Evolutionary conservation across 2,113 vertebrate species (phyloP).

Genomic region (Myotis davidii): DNA sequence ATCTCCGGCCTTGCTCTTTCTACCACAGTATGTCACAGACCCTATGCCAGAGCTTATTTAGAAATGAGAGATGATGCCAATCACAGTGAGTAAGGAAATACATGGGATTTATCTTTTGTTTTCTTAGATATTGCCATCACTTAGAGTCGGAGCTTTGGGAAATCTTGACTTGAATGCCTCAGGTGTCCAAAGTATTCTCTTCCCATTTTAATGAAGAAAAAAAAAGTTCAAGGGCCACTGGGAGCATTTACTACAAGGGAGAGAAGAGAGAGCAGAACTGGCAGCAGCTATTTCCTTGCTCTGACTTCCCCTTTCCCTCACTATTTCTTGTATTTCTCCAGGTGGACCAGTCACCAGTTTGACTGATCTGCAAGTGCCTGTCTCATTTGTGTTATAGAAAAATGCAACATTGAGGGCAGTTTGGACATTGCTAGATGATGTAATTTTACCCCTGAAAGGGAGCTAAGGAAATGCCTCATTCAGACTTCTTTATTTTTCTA

Average conservation of each 20-base stretch:
- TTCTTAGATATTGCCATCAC: not conserved
- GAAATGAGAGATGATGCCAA: not conserved
- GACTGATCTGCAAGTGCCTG: not conserved
- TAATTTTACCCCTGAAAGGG: not conserved
- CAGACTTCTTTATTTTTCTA: not conserved
- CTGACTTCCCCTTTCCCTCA: not conserved
- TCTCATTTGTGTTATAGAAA: not conserved
- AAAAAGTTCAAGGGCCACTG: not conserved
- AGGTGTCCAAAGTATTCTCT: not conserved
- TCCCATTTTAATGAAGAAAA: not conserved
- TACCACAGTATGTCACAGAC: not conserved
- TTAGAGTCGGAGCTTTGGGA: not conserved
- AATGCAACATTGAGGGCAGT: not conserved
- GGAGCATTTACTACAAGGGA: not conserved
- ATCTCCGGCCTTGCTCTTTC: not conserved
- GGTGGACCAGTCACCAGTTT: not conserved
- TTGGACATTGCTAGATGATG: not conserved
- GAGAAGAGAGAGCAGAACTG: not conserved
- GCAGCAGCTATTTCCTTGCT: not conserved
- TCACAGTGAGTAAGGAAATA: not conserved
- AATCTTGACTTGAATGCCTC: not conserved
- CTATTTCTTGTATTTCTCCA: not conserved
- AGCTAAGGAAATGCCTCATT: not conserved
- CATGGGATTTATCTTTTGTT: not conserved
- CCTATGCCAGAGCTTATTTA: not conserved